Evolutionary conservation across 1,140 invertebrate genomes (phyloP).

Genomic region (Lepidotrigona ventralis): DNA sequence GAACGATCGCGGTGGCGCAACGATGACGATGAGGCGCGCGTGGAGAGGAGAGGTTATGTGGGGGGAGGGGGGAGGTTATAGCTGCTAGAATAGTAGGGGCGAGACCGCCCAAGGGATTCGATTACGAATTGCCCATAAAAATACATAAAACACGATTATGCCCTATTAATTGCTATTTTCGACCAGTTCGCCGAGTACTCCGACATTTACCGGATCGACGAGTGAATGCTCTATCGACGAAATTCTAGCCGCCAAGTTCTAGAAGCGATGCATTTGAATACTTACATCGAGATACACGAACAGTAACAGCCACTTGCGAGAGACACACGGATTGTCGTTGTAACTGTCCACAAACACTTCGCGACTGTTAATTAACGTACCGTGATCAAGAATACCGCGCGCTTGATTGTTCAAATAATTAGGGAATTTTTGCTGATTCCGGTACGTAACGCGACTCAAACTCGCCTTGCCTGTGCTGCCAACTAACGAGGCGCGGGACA

Average conservation of each 20-base stretch:
- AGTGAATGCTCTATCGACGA: background rate
- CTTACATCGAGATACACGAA: background rate
- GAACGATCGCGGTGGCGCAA: slow-evolving; percentile 56
- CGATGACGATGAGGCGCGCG: slow-evolving; percentile 7
- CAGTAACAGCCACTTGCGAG: background rate
- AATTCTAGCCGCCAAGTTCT: background rate
- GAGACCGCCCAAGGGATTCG: slow-evolving; percentile 59
- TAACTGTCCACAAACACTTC: background rate
- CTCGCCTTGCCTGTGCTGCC: slow-evolving; percentile 76
- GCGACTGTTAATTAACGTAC: background rate
- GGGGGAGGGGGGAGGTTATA: slow-evolving; percentile 16
- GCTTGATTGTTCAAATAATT: background rate
- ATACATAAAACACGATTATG: slow-evolving; percentile 77
- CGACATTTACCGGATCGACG: slow-evolving; percentile 2
- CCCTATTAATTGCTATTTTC: slow-evolving; percentile 73
- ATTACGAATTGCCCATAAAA: slow-evolving; percentile 78
- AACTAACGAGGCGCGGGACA: slow-evolving; percentile 67
- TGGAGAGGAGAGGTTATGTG: background rate
- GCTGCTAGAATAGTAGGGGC: slow-evolving; percentile 42
- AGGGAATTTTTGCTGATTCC: background rate
- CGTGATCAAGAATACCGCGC: background rate
- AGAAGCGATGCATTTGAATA: background rate
- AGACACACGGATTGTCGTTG: background rate
- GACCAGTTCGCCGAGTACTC: background rate
- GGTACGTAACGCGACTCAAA: background rate